Evolutionary conservation across 35 echinoderm and acorn worm species (phyloP), one percentile per base, ranked within the genome.

Genomic region (Ophioderma brevispina): DNA sequence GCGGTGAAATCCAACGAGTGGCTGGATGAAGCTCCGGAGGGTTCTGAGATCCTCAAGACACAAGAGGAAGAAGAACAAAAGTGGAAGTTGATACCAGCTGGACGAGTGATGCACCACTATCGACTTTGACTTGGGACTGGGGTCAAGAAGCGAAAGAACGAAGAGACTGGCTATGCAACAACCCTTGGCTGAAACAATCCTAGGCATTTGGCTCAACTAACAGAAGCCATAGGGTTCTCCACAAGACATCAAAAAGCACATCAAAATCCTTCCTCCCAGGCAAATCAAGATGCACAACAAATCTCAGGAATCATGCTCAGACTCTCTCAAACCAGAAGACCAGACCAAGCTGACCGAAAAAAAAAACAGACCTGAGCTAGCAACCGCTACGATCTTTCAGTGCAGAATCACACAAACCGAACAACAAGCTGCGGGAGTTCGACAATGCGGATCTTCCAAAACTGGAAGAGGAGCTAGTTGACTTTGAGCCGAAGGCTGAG

Each of bases 231-330:
- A 95, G 90, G 85, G 96, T 98, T 41, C 25, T 95, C 36, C 94
- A 99, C 78, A 94, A 99, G 97, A 95, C 37, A 99, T 99, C 76
- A 90, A 95, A n/a, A n/a, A 39, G 91, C 91, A 39, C 97, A 95
- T 84, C 94, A 99, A 75, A 95, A 92, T 42, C 97, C 17, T 85
- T 99, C 36, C 91, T 95, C 0, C n/a, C 97, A 99, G 52, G 78
- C 97, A 0, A 76, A 91, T 17, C 97, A 99, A 81, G 93, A 95
- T 36, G 79, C 93, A 64, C 97, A 99, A 78, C 88, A 92, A 42
- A 91, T 37, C 87, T 99, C 39, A 77, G 91, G 35, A 87, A 93
- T 21, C 87, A 93, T 77, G 75, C 90, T 43, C 86, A 93, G 81
- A 85, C 75, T 21, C 75, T 21, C 90, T 99, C 39, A 82, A 78